phyloP scores from a whole-genome alignment of 2,888 invertebrate species.

The Isoperla grammatica region DNA sequence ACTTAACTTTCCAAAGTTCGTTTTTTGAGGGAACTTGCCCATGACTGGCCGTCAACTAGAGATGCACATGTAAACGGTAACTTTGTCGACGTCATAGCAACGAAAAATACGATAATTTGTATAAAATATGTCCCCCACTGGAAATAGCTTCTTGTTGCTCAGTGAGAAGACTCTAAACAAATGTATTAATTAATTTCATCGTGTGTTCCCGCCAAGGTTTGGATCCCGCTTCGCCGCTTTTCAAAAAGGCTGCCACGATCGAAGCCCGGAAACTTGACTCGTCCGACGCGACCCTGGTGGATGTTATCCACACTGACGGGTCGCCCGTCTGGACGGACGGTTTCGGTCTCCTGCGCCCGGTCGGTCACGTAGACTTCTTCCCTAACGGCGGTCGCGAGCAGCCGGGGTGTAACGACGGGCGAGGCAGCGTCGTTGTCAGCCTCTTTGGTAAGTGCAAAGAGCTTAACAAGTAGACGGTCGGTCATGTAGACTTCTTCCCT shows the following conservation, averaged over 20 bases:
- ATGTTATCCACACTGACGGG: slow-evolving; percentile 64
- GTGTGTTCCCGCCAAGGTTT: slow-evolving; percentile 40
- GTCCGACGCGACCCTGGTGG: slow-evolving; percentile 58
- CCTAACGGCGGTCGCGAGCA: slow-evolving; percentile 57
- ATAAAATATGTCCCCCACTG: too few relatives aligned
- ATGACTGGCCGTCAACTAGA: too few relatives aligned
- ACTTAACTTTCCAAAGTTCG: too few relatives aligned
- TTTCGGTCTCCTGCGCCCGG: slow-evolving; percentile 53
- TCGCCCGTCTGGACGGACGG: slow-evolving; percentile 54
- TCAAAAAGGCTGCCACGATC: slow-evolving; percentile 52
- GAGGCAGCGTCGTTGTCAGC: slow-evolving; percentile 52
- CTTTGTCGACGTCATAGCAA: too few relatives aligned
- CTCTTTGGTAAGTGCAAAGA: slow-evolving; percentile 48
- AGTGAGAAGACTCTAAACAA: too few relatives aligned
- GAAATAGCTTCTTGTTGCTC: too few relatives aligned
- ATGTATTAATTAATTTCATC: too few relatives aligned
- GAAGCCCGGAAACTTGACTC: slow-evolving; percentile 53
- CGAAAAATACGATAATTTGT: too few relatives aligned
- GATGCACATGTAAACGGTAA: too few relatives aligned
- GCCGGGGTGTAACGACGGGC: slow-evolving; percentile 53
- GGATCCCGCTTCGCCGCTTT: slow-evolving; percentile 54
- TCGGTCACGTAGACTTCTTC: slow-evolving; percentile 56
- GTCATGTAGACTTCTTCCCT: slow-evolving; percentile 56
- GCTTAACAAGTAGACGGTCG: too few relatives aligned
- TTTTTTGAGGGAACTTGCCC: too few relatives aligned